phyloP scores from a whole-genome alignment of 2,113 vertebrate genomes.

The Melierax canorus region DNA sequence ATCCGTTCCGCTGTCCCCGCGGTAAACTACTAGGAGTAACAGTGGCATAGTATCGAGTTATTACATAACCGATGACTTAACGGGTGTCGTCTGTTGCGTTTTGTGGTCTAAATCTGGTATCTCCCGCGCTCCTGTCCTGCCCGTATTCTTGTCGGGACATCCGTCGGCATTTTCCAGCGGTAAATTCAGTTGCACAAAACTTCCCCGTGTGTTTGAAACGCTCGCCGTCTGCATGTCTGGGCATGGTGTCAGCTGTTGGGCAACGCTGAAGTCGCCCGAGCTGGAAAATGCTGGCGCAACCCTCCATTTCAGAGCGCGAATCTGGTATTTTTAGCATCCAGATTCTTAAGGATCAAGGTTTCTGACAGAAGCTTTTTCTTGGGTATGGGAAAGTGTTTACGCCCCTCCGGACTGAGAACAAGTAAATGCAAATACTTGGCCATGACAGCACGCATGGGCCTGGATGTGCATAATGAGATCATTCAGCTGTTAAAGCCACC shows the following conservation, averaged over 20 bases:
- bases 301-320: background rate
- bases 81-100: accelerated
- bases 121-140: background rate
- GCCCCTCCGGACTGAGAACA: background rate
- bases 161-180: background rate
- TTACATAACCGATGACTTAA: accelerated
- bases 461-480: background rate
- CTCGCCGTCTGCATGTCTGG: accelerated
- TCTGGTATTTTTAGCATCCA: background rate
- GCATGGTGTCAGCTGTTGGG: accelerated
- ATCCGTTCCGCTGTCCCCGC: accelerated
- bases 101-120: background rate
- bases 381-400: background rate
- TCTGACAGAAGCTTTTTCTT: background rate
- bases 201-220: accelerated
- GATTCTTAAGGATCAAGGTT: background rate
- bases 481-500: background rate
- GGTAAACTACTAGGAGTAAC: background rate
- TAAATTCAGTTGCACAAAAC: background rate
- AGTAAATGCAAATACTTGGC: background rate
- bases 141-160: background rate
- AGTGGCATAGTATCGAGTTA: accelerated
- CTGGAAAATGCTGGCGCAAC: background rate
- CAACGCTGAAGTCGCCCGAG: background rate
- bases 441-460: background rate